These are phyloP conservation scores for Maccullochella peelii DNA, from an alignment of 2,113 vertebrate genomes.

Conservation along the genomic window DNA sequence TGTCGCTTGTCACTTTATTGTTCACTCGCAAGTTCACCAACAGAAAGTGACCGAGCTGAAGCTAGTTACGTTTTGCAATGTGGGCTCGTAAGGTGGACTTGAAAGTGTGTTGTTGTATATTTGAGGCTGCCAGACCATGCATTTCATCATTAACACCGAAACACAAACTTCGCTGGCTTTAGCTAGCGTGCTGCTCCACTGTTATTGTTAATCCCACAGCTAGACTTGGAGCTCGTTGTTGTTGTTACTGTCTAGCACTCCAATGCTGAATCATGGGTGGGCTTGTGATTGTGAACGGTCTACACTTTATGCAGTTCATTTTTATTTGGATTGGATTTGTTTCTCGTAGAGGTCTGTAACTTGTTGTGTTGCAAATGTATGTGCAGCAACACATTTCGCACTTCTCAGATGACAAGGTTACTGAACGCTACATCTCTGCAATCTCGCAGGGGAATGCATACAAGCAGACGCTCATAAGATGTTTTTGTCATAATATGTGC, in stretches of 20 bases:
- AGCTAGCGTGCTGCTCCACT: constrained; percentile 66
- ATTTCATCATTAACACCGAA: constrained; percentile 31
- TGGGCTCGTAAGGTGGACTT: background rate
- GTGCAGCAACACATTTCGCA: constrained; percentile 23
- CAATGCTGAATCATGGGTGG: constrained; percentile 35
- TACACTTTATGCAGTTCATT: background rate
- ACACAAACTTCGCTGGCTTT: constrained; percentile 60
- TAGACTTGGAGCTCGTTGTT: constrained; percentile 34
- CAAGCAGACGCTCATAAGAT: background rate
- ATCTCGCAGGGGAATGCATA: constrained; percentile 40
- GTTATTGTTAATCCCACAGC: constrained; percentile 65
- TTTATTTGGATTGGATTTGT: background rate
- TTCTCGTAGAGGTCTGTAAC: background rate
- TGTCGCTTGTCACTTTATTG: constrained; percentile 71
- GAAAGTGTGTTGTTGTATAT: background rate
- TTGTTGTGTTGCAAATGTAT: constrained; percentile 25
- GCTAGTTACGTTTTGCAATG: background rate
- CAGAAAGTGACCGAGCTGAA: background rate
- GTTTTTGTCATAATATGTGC: constrained; percentile 32
- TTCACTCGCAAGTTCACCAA: constrained; percentile 61
- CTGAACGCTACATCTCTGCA: constrained; percentile 20
- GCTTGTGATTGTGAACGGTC: background rate
- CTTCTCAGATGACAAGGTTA: constrained; percentile 19
- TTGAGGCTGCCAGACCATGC: constrained; percentile 10
- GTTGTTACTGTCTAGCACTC: constrained; percentile 36